Evolutionary conservation across 35 echinoderm and acorn worm genomes (phyloP), one percentile per base, ranked within the genome.

Genomic region (Heliocidaris tuberculata): DNA sequence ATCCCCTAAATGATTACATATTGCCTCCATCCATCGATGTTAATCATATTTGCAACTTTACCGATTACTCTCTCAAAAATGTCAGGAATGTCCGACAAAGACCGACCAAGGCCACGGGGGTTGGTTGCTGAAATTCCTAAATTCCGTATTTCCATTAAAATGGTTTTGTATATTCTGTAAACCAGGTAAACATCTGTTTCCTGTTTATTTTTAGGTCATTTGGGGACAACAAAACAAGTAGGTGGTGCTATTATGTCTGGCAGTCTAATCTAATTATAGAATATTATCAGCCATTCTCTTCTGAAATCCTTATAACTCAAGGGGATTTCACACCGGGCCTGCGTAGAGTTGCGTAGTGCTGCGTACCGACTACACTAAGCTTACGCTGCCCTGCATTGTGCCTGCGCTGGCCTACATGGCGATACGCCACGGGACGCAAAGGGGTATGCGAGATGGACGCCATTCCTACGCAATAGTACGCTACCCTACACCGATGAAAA

Each of bases 191-290:
- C 65, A 78, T 78, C 65, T 78, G 65, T 78, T 78, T 78, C 65
- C 65, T 78, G 65, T 78, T 78, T 78, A 78, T 78, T 78, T n/a
- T 78, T 78, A 21, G 65, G 65, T 78, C 65, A 78, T 78, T 78
- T 78, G 65, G 65, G 65, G 65, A 78, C 65, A 78, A 17, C 17
- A 78, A 19, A 19, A 78, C 65, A 6, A 9, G 65, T 78, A 78
- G 65, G 65, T 78, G 65, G 65, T 78, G 65, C 27, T 19, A n/a
- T 78, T 78, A 78, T 24, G 65, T 78, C 65, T 78, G 65, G 65
- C 65, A n/a, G 65, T 78, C 27, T 78, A 78, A 78, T 78, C 27
- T 19, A 78, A 78, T 78, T 78, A 78, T 19, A 78, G 65, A 78
- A 19, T 78, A 42, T 78, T n/a, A 78, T 42, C 65, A n/a, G 27